Evolutionary conservation across 2,113 vertebrate genomes (phyloP).

Genomic region (Clarias batrachus): DNA sequence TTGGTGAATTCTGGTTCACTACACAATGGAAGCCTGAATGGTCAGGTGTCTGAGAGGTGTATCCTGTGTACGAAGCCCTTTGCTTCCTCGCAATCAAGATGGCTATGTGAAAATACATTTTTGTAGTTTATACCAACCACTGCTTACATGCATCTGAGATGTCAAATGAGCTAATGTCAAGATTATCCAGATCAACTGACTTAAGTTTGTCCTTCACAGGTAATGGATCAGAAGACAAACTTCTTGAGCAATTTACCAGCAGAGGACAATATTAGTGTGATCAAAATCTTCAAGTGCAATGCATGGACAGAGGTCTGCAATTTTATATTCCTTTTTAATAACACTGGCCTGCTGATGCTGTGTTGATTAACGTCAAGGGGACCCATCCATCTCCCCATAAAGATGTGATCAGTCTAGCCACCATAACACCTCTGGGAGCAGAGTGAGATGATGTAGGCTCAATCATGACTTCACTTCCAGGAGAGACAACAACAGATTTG

Average conservation of each 20-base stretch:
- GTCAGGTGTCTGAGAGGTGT: no score
- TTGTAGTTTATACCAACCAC: neutral
- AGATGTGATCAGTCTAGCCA: slow-evolving; percentile 5
- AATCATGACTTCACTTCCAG: slow-evolving; percentile 39
- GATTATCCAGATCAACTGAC: neutral
- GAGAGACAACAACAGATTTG: neutral
- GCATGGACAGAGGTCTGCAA: slow-evolving; percentile 26
- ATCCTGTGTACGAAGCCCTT: no score
- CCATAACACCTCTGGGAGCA: slow-evolving; percentile 21
- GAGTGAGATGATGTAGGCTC: slow-evolving; percentile 38
- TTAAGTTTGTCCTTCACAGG: neutral
- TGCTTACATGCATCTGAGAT: neutral
- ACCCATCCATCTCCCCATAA: slow-evolving; percentile 46
- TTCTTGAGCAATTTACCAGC: neutral
- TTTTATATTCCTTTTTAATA: slow-evolving; percentile 42
- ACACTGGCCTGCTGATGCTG: slow-evolving; percentile 14
- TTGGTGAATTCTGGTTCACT: no score
- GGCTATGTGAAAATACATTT: neutral
- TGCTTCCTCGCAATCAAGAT: neutral
- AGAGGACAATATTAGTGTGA: neutral
- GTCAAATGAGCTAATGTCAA: neutral
- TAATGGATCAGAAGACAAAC: neutral
- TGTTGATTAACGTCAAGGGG: slow-evolving; percentile 35
- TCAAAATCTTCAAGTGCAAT: neutral
- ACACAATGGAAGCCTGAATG: no score